phyloP scores from a whole-genome alignment of 30 jellyfish, hydroid and myxozoan genomes.

The Calvadosia cruxmelitensis region DNA sequence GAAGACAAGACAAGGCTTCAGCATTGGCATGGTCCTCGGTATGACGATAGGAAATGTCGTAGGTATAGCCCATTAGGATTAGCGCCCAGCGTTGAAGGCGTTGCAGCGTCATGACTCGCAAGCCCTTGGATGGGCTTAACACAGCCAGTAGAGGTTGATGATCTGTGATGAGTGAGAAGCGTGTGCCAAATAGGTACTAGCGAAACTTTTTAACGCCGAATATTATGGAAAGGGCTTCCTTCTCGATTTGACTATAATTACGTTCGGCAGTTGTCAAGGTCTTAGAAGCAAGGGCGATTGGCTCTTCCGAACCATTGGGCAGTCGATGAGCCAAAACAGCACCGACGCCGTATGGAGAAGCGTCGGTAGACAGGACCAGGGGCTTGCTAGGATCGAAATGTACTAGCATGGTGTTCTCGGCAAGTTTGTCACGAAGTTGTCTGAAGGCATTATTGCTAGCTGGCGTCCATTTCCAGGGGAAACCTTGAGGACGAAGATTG shows the following conservation, averaged over 20 bases:
- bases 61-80: slow-evolving; percentile 14
- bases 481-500: slow-evolving; percentile 7
- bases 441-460: slow-evolving; percentile 15
- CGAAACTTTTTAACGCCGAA: slow-evolving; percentile 54
- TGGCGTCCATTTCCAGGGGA: slow-evolving; percentile 18
- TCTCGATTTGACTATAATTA: slow-evolving; percentile 42
- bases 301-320: slow-evolving; percentile 43
- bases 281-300: slow-evolving; percentile 42
- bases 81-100: slow-evolving; percentile 47
- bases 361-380: slow-evolving; percentile 31
- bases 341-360: slow-evolving; percentile 62
- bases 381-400: slow-evolving; percentile 47
- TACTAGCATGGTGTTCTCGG: no score
- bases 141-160: slow-evolving; percentile 26
- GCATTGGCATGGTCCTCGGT: slow-evolving; percentile 10
- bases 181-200: slow-evolving; percentile 54
- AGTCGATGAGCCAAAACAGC: slow-evolving; percentile 54
- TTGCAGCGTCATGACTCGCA: slow-evolving; percentile 53
- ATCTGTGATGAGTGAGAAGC: slow-evolving; percentile 45
- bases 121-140: slow-evolving; percentile 27
- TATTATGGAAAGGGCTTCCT: slow-evolving; percentile 53
- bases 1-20: slow-evolving; percentile 20
- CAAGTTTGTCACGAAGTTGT: no score
- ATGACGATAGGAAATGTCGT: background rate
- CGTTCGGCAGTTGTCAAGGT: slow-evolving; percentile 27